Percentiles rank a stretch among this genome's conserved stretches.
Conservation (phyloP, 1,140 invertebrate species). For the Nasonia giraulti region DNA sequence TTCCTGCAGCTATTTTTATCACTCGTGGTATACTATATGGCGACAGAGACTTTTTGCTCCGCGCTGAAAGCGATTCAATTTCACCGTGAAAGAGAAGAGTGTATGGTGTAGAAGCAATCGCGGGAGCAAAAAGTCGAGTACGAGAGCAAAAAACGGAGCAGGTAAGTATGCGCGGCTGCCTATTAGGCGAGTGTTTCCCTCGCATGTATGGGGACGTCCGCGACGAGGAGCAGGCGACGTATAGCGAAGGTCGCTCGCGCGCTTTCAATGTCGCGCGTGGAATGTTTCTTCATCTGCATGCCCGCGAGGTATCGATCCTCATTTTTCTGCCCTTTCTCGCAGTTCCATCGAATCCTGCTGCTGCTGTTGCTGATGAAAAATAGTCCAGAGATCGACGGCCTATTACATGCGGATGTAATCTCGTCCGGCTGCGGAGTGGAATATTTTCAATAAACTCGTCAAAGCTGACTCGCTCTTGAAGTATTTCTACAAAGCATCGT, state of each 20-base stretch:
- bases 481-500: not conserved
- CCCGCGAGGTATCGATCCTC: not conserved
- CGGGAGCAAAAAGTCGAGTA: not conserved
- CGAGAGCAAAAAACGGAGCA: not conserved
- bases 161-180: not conserved
- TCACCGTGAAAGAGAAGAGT: not conserved
- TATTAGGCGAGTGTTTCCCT: conserved; percentile 33
- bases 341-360: no score
- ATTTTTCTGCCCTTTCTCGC: not conserved
- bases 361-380: conserved; percentile 23
- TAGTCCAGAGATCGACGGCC: not conserved
- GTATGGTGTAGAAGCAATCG: not conserved
- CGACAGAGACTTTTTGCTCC: no score
- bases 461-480: not conserved
- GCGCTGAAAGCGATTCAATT: not conserved
- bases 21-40: no score
- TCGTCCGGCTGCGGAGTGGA: not conserved
- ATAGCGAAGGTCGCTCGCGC: not conserved
- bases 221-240: not conserved
- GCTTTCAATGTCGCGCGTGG: conserved; percentile 36
- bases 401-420: not conserved
- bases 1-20: not conserved
- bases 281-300: conserved; percentile 43
- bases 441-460: conserved; percentile 1
- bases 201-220: not conserved